These are phyloP conservation scores for Varanus salvator DNA, from an alignment of 2,113 vertebrate genomes.

Conservation along the genomic window DNA sequence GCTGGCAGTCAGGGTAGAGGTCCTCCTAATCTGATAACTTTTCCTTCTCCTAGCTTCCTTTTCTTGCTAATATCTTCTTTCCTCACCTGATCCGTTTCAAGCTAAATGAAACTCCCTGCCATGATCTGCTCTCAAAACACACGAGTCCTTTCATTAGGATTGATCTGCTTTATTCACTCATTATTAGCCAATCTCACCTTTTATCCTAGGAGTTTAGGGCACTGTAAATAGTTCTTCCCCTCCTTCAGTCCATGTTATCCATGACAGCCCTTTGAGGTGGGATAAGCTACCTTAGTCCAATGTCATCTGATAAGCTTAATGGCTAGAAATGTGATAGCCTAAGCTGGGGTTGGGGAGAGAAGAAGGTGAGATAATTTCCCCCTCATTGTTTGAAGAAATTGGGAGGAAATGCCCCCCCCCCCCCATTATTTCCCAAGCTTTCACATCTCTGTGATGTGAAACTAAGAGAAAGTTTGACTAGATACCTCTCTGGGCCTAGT, in stretches of 20 bases:
- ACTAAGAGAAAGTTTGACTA: neutral
- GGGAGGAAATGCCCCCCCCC: no score
- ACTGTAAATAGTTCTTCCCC: neutral
- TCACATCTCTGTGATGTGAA: neutral
- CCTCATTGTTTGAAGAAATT: no score
- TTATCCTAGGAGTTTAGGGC: neutral
- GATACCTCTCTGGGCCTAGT: neutral
- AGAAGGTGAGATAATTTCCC: no score
- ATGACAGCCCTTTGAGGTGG: neutral
- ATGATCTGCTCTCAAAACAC: neutral
- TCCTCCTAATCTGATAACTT: constrained; percentile 4
- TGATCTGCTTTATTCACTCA: neutral
- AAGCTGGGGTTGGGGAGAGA: no score
- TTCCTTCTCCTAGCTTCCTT: neutral
- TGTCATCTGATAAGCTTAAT: neutral
- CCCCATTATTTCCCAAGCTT: no score
- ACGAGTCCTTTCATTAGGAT: neutral
- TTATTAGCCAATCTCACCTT: neutral
- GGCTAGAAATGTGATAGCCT: neutral
- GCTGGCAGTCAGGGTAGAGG: neutral
- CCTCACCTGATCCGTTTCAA: neutral
- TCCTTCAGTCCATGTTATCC: neutral
- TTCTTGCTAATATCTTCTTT: neutral
- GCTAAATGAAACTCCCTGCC: neutral
- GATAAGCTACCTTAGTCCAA: neutral